These are phyloP conservation scores for Chelidonichthys spinosus DNA, from an alignment of 2,797 vertebrate genomes.

Conservation along the genomic window DNA sequence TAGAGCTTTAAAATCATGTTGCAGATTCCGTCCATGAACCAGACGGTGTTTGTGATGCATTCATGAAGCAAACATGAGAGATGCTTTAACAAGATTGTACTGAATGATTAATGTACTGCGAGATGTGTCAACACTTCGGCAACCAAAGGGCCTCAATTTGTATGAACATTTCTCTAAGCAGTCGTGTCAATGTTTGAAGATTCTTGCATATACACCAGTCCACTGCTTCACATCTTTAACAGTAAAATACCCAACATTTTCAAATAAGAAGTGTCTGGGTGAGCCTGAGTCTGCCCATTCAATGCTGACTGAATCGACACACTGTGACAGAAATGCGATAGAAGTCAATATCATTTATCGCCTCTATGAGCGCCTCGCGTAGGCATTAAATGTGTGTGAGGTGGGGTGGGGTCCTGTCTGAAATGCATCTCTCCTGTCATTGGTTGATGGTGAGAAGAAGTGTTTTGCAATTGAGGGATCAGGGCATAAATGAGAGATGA, in stretches of 20 bases:
- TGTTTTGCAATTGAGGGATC: constrained; percentile 57
- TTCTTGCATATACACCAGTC: constrained; percentile 1
- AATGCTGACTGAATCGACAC: constrained; percentile 22
- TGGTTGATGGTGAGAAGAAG: constrained; percentile 33
- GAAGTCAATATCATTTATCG: constrained; percentile 45
- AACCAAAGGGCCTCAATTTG: constrained; percentile 4
- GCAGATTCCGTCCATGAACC: background rate
- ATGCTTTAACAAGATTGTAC: constrained; percentile 9
- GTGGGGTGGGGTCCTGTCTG: background rate
- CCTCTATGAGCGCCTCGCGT: constrained; percentile 17
- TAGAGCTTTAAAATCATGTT: background rate
- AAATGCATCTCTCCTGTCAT: constrained; percentile 15
- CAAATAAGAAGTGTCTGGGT: constrained; percentile 19
- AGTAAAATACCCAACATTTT: constrained; percentile 3
- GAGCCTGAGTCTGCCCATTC: background rate
- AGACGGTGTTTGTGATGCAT: background rate
- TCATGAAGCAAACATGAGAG: constrained; percentile 8
- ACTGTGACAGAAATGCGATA: constrained; percentile 32
- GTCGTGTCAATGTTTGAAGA: constrained; percentile 14
- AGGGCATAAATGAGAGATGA: constrained; percentile 57
- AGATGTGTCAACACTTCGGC: constrained; percentile 11
- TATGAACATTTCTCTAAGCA: constrained; percentile 15
- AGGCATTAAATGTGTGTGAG: background rate
- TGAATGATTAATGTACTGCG: constrained; percentile 17
- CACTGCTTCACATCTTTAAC: constrained; percentile 1